Evolutionary conservation across 2,797 vertebrate genomes (phyloP).

Genomic region (Petrocephalus sullivani): DNA sequence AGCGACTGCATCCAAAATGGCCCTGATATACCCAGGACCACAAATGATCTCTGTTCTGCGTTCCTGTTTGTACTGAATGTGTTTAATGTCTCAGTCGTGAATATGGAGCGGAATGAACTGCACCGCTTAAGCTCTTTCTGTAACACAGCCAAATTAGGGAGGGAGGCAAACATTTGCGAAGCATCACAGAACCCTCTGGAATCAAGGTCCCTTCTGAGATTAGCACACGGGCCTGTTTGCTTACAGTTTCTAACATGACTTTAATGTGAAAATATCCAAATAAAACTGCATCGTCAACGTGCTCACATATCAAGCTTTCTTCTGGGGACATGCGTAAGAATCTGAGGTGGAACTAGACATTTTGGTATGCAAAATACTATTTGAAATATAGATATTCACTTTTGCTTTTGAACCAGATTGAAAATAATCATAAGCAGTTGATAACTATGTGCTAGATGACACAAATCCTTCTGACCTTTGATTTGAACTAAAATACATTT

Average conservation of each 20-base stretch:
- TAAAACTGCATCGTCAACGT: conserved; percentile 46
- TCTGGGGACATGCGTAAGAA: background rate
- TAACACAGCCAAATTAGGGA: background rate
- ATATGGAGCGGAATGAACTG: background rate
- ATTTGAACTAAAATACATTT: background rate
- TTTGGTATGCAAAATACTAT: background rate
- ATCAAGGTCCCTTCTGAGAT: conserved; percentile 33
- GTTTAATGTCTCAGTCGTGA: background rate
- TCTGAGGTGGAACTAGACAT: background rate
- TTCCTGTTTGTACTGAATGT: background rate
- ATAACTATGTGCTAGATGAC: background rate
- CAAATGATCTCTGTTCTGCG: background rate
- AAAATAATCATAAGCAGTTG: background rate
- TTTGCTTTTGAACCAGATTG: background rate
- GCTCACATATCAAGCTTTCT: conserved; percentile 13
- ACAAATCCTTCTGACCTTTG: background rate
- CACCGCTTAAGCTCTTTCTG: background rate
- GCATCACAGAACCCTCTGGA: conserved; percentile 10
- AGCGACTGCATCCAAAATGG: background rate
- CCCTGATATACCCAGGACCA: background rate
- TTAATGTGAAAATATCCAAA: conserved; percentile 40
- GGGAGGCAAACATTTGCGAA: background rate
- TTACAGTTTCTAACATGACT: conserved; percentile 36
- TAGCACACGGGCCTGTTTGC: conserved; percentile 39
- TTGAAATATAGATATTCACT: background rate